Conservation (phyloP, 2,888 invertebrate genomes). For the Mayetiola destructor region DNA sequence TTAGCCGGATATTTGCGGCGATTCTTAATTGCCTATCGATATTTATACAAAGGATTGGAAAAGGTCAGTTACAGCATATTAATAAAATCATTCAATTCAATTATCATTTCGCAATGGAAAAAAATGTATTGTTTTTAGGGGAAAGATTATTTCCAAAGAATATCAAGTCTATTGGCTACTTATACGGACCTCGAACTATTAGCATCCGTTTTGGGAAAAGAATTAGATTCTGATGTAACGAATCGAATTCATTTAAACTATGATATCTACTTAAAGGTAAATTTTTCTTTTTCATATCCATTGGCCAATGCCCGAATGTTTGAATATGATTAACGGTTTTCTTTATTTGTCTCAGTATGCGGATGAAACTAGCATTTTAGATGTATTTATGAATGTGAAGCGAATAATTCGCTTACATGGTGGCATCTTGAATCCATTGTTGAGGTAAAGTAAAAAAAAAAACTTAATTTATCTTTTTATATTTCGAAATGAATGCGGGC, state of each 20-base stretch:
- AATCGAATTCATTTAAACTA: background rate
- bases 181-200: background rate
- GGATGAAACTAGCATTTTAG: background rate
- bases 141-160: background rate
- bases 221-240: background rate
- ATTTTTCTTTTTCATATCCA: background rate
- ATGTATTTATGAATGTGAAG: background rate
- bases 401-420: background rate
- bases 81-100: background rate
- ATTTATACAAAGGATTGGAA: background rate
- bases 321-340: background rate
- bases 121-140: background rate
- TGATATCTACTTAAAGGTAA: background rate
- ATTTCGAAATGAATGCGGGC: too few relatives aligned
- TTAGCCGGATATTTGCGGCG: background rate
- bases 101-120: background rate
- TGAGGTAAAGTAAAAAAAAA: background rate
- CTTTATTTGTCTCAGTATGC: background rate
- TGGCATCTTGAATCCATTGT: background rate
- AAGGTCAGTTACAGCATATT: background rate
- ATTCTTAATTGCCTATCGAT: background rate
- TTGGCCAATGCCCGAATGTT: background rate
- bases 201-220: background rate
- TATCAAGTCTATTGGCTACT: background rate
- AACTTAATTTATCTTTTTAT: background rate